Base-by-base conservation (phyloP, 2,888 invertebrate species). In the Mesorhabditis spiculigera region DNA sequence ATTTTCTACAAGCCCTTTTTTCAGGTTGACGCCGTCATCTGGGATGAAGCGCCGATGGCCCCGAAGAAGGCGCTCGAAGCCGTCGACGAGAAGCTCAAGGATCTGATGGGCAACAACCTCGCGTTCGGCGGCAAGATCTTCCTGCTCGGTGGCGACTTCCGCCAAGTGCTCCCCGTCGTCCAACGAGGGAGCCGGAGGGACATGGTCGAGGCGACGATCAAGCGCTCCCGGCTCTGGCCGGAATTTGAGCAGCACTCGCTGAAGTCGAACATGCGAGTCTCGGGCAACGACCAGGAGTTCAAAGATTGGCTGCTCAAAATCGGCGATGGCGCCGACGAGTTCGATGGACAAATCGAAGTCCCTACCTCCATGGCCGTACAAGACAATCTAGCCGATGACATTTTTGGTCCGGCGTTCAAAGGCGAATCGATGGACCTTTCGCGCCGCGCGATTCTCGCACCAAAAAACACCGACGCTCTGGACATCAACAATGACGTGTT, bases 31-130 rank as follows among this genome's bases (percentile, higher is more conserved):
- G 28, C 28, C 28, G 28, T 28, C 28, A 28, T 28, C 28, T 63
- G 68, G 10, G 75, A 75, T 66, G 75, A 75, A 67, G 71, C 68
- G 0, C 67, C 74, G 8, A 75, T 75, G 77, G 71, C 70, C 5
- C 50, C 71, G 5, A 76, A 69, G 65, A 58, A 63, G 16, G 70
- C 71, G 8, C 44, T 75, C 42, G 44, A 74, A 13, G 65, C 65
- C 8, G 50, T 68, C 16, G 71, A 74, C 43, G 8, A 44, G 50
- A 42, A 41, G 13, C 45, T 74, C 13, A 64, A 43, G 66, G 71
- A 72, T 43, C 45, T 76, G 41, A 72, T 61, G 58, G 66, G 28
- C 1, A 28, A 28, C 28, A 1, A 28, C 28, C 28, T 28, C 28
- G 3, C 50, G 8, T 13, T 50, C 13, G 50, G 50, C 50, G 50